phyloP scores from a whole-genome alignment of 2,888 invertebrate genomes.

The Cataglyphis livida region DNA sequence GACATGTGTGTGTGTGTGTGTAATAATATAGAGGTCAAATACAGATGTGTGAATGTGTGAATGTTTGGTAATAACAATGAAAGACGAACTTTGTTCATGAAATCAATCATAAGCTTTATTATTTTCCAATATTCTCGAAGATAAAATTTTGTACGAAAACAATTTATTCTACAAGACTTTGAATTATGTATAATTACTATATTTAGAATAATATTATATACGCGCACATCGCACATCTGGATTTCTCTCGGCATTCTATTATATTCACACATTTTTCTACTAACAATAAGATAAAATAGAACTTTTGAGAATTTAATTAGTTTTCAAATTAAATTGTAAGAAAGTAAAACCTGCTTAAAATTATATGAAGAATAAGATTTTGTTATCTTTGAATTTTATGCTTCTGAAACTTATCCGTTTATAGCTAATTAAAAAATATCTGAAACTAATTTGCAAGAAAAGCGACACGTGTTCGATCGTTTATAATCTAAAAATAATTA shows the following conservation, averaged over 20 bases:
- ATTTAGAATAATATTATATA: not conserved
- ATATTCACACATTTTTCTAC: not conserved
- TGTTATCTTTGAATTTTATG: not conserved
- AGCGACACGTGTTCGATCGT: not conserved
- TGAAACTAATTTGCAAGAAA: not conserved
- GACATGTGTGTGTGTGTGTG: not conserved
- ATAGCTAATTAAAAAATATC: not conserved
- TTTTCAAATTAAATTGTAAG: not conserved
- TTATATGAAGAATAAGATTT: not conserved
- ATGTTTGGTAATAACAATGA: not conserved
- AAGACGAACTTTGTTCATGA: not conserved
- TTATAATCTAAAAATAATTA: not conserved
- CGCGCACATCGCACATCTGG: not conserved
- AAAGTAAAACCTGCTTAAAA: not conserved
- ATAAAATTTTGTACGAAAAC: not conserved
- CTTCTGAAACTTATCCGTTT: not conserved
- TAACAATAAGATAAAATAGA: not conserved
- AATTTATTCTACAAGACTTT: conserved; percentile 4
- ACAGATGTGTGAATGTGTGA: not conserved
- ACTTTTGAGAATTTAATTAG: not conserved
- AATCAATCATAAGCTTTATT: not conserved
- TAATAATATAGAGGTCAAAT: not conserved
- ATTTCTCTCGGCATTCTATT: not conserved
- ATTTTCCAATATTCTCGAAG: not conserved
- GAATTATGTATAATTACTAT: not conserved